A percentile compares a stretch with the other conserved stretches of the same genome.
These are phyloP conservation scores for Lagopus muta DNA, from an alignment of 2,113 vertebrate species.

Conservation along the genomic window DNA sequence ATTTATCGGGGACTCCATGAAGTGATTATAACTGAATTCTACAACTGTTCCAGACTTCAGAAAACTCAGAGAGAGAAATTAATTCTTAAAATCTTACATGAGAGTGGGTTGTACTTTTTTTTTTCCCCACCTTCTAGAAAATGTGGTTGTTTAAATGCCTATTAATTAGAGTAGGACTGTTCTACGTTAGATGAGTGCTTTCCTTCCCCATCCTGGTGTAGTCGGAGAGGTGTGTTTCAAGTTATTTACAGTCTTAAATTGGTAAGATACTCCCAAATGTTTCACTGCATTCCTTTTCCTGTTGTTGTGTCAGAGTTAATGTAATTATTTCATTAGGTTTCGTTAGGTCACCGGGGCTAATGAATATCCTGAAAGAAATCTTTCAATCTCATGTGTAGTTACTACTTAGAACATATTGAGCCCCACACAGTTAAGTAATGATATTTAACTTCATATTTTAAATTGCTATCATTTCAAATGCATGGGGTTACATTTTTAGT, in stretches of 20 bases:
- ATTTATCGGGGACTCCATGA: neutral
- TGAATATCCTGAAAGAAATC: conserved; percentile 33
- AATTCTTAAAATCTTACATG: conserved; percentile 29
- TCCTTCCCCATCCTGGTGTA: neutral
- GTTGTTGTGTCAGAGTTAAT: conserved; percentile 22
- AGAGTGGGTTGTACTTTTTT: neutral
- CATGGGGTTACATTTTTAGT: conserved; percentile 32
- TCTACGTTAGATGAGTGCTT: conserved; percentile 39
- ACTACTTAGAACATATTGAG: conserved; percentile 47
- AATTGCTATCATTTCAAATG: conserved; percentile 52
- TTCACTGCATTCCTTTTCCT: neutral
- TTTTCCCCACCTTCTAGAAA: conserved; percentile 4
- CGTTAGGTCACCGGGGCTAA: conserved; percentile 25
- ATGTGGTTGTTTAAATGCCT: conserved; percentile 3
- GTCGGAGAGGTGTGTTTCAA: conserved; percentile 40
- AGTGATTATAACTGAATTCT: conserved; percentile 21
- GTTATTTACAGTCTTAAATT: conserved; percentile 53
- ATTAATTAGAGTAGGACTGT: conserved; percentile 22
- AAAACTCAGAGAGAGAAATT: neutral
- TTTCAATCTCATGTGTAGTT: conserved; percentile 59
- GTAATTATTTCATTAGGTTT: conserved; percentile 47
- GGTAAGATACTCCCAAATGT: conserved; percentile 49
- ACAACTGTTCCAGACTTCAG: neutral
- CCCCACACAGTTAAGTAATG: neutral
- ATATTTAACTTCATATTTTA: conserved; percentile 50